phyloP scores from a whole-genome alignment of 2,797 vertebrate species.

The Anabacerthia variegaticeps region DNA sequence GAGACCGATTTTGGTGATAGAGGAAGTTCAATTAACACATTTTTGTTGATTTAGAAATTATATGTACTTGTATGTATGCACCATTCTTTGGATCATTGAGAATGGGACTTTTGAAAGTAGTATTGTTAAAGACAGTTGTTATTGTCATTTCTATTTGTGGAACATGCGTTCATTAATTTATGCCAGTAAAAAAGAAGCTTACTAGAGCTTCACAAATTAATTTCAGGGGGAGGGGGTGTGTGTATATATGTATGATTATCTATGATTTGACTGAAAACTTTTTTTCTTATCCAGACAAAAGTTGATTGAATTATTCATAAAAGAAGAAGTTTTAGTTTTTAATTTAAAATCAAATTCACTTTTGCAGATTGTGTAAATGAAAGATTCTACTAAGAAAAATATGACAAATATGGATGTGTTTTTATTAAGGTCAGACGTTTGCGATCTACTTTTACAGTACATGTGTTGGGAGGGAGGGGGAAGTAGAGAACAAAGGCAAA shows the following conservation, averaged over 20 bases:
- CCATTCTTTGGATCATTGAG: background rate
- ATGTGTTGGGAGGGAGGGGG: background rate
- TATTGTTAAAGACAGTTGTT: background rate
- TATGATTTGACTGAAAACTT: background rate
- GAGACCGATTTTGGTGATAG: background rate
- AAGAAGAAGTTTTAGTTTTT: background rate
- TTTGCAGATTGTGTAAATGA: background rate
- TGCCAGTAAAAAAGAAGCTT: background rate
- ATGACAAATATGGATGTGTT: background rate
- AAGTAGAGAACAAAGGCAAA: background rate
- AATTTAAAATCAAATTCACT: background rate
- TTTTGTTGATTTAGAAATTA: background rate
- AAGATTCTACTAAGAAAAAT: background rate
- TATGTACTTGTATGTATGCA: background rate
- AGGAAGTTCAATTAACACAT: background rate
- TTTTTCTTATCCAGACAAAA: background rate
- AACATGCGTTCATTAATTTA: background rate
- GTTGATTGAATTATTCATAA: background rate
- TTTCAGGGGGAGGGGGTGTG: background rate
- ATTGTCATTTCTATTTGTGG: background rate
- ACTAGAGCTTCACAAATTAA: background rate
- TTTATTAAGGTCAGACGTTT: constrained; percentile 7
- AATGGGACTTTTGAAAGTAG: background rate
- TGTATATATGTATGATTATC: background rate
- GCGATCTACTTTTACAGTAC: background rate